Conservation (phyloP, 1,140 invertebrate genomes). For the Drosophila aff. region DNA sequence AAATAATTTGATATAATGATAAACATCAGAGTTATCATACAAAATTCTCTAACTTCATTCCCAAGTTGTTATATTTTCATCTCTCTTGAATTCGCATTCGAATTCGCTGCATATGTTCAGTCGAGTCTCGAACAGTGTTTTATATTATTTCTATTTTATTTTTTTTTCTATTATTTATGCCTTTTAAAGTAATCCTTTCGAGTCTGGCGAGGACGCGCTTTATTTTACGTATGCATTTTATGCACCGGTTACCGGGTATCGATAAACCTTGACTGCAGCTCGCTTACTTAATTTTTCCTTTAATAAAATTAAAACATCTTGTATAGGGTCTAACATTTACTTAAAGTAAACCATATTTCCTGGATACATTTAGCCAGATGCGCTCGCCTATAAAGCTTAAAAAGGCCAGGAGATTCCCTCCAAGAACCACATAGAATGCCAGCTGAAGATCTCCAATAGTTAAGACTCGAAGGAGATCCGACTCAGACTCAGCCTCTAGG, state of each 20-base stretch:
- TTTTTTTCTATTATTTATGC: too few relatives aligned
- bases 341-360: not conserved
- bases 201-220: too few relatives aligned
- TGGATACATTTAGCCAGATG: not conserved
- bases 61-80: not conserved
- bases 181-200: too few relatives aligned
- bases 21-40: not conserved
- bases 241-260: too few relatives aligned
- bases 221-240: too few relatives aligned
- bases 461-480: conserved; percentile 50
- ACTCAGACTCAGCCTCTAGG: conserved; percentile 19
- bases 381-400: conserved; percentile 61
- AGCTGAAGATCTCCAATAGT: conserved; percentile 76
- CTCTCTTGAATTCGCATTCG: not conserved
- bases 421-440: conserved; percentile 76
- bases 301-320: not conserved
- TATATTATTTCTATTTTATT: too few relatives aligned
- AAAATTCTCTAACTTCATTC: not conserved
- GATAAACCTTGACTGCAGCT: too few relatives aligned
- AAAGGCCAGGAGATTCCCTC: conserved; percentile 53
- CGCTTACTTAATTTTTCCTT: too few relatives aligned
- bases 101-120: too few relatives aligned
- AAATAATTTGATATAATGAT: not conserved
- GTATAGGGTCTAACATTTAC: not conserved
- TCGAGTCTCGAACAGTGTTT: too few relatives aligned